phyloP scores from a whole-genome alignment of 2,888 invertebrate genomes.

The Drosophila limbata region DNA sequence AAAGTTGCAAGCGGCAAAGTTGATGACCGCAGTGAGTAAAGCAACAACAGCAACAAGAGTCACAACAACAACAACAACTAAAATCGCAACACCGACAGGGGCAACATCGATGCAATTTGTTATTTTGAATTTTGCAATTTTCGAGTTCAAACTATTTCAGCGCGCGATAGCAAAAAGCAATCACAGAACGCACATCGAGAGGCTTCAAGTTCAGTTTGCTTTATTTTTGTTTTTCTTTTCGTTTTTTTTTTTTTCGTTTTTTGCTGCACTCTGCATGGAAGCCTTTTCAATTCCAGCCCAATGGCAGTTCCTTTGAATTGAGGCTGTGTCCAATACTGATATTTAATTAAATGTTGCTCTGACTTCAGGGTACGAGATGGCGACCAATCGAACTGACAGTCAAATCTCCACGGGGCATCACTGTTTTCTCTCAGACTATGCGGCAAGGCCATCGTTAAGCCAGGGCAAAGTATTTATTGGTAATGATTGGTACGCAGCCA shows the following conservation, averaged over 20 bases:
- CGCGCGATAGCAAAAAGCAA: slow-evolving; percentile 50
- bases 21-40: slow-evolving; percentile 70
- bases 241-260: neutral
- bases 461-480: slow-evolving; percentile 24
- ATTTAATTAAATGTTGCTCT: slow-evolving; percentile 71
- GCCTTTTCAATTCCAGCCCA: neutral
- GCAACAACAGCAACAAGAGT: slow-evolving; percentile 41
- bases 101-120: slow-evolving; percentile 72
- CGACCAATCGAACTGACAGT: slow-evolving; percentile 10
- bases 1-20: slow-evolving; percentile 69
- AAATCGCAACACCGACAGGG: slow-evolving; percentile 19
- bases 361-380: slow-evolving; percentile 23
- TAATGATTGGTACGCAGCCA: slow-evolving; percentile 63
- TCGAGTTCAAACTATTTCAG: slow-evolving; percentile 66
- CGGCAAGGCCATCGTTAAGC: slow-evolving; percentile 38
- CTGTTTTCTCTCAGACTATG: neutral
- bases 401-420: slow-evolving; percentile 13
- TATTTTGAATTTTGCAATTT: slow-evolving; percentile 79
- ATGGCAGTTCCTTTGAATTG: slow-evolving; percentile 25
- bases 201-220: slow-evolving; percentile 25
- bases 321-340: slow-evolving; percentile 42
- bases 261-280: slow-evolving; percentile 1
- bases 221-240: slow-evolving; percentile 7
- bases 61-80: slow-evolving; percentile 18
- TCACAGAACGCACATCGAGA: slow-evolving; percentile 50